phyloP scores from a whole-genome alignment of 2,797 vertebrate genomes.

The Melanogrammus aeglefinus region DNA sequence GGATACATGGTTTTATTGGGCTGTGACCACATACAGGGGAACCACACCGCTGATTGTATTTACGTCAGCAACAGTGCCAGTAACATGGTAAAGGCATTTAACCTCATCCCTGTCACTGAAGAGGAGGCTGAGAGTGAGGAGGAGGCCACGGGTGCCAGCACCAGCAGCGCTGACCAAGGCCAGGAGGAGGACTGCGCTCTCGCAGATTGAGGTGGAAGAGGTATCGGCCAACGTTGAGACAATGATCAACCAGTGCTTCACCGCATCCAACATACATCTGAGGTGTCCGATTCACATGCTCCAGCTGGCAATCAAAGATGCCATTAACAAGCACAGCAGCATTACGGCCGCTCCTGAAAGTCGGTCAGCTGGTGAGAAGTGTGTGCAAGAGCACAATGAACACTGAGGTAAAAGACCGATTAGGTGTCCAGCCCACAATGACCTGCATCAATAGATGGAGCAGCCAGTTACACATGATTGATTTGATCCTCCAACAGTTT shows the following conservation, averaged over 20 bases:
- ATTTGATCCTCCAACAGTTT: not conserved
- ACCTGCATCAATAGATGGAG: not conserved
- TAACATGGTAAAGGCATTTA: slow-evolving; percentile 5
- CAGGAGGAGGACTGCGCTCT: not conserved
- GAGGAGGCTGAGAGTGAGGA: not conserved
- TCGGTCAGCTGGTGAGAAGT: not conserved
- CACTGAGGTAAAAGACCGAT: not conserved
- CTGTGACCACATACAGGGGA: not conserved
- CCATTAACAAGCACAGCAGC: not conserved
- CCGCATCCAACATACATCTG: not conserved
- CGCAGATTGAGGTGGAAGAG: not conserved
- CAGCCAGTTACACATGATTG: slow-evolving; percentile 1
- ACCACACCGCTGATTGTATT: not conserved
- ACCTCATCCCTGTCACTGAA: not conserved
- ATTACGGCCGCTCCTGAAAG: not conserved
- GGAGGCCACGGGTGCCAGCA: not conserved
- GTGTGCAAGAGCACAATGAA: slow-evolving; percentile 7
- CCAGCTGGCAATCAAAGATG: slow-evolving; percentile 10
- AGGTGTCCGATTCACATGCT: slow-evolving; percentile 11
- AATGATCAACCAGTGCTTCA: not conserved
- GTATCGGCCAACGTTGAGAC: not conserved
- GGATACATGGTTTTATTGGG: not conserved
- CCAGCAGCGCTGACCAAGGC: too few species aligned
- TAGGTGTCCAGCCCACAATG: not conserved
- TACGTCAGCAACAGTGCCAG: not conserved